Conservation (phyloP, 2,113 vertebrate genomes). For the Thermophis baileyi region DNA sequence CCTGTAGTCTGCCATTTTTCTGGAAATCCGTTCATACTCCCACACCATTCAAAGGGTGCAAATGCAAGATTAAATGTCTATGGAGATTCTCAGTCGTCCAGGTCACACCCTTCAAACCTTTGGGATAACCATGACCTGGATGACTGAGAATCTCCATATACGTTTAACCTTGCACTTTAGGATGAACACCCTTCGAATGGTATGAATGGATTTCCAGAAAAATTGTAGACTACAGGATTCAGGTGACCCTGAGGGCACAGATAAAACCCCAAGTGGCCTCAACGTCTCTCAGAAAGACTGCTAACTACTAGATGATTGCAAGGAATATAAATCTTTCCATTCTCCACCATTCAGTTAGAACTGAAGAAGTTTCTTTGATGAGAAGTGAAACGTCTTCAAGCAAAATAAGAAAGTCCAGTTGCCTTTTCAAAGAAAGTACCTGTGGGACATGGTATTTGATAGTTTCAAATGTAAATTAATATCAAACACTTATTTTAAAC, state of each 20-base stretch:
- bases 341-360: neutral
- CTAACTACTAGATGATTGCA: neutral
- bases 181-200: neutral
- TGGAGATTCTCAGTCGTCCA: neutral
- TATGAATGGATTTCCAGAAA: neutral
- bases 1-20: neutral
- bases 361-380: neutral
- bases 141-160: neutral
- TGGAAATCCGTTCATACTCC: neutral
- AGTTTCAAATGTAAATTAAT: neutral
- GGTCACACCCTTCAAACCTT: neutral
- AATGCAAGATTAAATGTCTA: neutral
- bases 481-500: neutral
- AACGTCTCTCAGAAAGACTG: neutral
- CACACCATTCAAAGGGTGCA: neutral
- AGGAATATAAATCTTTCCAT: neutral
- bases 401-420: neutral
- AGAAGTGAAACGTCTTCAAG: neutral
- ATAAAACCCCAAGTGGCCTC: neutral
- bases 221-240: neutral
- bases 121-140: neutral
- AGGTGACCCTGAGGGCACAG: neutral
- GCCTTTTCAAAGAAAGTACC: neutral
- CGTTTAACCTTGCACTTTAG: neutral
- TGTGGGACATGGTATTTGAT: neutral